Base-by-base conservation (phyloP, 2,888 invertebrate species). In the Scaptomyza tumidula region DNA sequence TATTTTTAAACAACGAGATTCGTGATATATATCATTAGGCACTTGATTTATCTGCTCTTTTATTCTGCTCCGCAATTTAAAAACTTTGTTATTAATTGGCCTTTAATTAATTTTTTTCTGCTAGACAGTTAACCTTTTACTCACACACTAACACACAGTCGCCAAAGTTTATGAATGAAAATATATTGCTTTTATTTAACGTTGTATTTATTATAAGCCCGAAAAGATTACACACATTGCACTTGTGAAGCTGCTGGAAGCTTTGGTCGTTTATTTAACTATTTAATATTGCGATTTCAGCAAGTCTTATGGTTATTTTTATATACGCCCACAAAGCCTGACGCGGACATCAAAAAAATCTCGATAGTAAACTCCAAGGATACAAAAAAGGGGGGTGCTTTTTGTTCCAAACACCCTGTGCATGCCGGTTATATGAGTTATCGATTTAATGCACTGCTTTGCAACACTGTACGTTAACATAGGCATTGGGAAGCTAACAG, bases 331-430 rank as follows among this genome's bases (percentile, higher is more conserved):
- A 66, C 63, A 46, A 67, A 54, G 48, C 53, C 80, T 59, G 71
- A 68, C 45, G 63, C 54, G 73, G 52, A 69, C 68, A 75, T 65
- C 67, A 72, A 74, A 74, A 82, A 59, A 75, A 67, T 69, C 71
- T 83, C 78, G 73, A 80, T 80, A 72, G 72, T 64, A 68, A 80
- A 78, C 81, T 85, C 57, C 69, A 85, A 85, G 82, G 86, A 82
- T 85, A 75, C 75, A 33, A 66, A 69, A 70, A 69, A 58, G 72
- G 65, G 62, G 76, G 72, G 75, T 68, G 75, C 59, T 68, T 75
- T 55, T 63, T 27, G 24, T 5, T 5, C n/a, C 9, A 3, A 52
- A 16, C 71, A 71, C 66, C 75, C 71, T 74, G 74, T 70, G 46
- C 43, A 39, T 53, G 45, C 74, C 75, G 75, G 75, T 58, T 16